Evolutionary conservation across 2,888 invertebrate species (phyloP), one percentile per base, ranked within the genome.

Genomic region (Stenodera caucasica): DNA sequence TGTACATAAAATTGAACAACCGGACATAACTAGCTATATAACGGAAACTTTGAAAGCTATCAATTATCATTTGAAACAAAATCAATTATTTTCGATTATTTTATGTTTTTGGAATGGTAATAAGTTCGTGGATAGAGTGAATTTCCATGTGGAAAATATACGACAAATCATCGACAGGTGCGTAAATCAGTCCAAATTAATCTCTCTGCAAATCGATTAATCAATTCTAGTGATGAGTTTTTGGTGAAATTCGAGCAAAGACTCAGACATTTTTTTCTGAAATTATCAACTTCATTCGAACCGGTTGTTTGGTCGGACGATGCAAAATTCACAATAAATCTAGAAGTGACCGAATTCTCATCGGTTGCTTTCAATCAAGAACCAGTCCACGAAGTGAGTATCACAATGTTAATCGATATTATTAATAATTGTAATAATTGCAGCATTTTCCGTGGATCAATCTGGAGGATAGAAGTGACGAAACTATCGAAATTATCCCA

Each of bases 1-100:
- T 2, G 84, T 88, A 0, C 80, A 87, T 70, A 82, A 84, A 62
- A 86, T 85, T 23, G 80, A 84, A 37, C 88, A 90, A 76, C 89
- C 89, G 32, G 85, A 88, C 72, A 79, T 90, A 0, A 87, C 85
- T 66, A 81, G 85, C 53, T 90, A 90, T 71, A 82, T 89, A 33
- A 81, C 82, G 58, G 78, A 85, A 59, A 82, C 83, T 62, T 72
- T 88, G 54, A 83, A 82, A 77, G 82, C 81, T 56, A 78, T 84
- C 2, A 76, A 75, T 54, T 83, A 82, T 70, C 83, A 85, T 71
- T 72, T 84, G 14, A 84, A 82, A 71, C 80, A 72, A 58, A 82
- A 81, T 6, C 81, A 83, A 60, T 69, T 88, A 21, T 81, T 77
- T 67, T 79, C 82, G 35, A 71, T 89, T 1, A 83, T 84, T 67